phyloP scores from a whole-genome alignment of 2,113 vertebrate genomes.

The Leuciscus idus region DNA sequence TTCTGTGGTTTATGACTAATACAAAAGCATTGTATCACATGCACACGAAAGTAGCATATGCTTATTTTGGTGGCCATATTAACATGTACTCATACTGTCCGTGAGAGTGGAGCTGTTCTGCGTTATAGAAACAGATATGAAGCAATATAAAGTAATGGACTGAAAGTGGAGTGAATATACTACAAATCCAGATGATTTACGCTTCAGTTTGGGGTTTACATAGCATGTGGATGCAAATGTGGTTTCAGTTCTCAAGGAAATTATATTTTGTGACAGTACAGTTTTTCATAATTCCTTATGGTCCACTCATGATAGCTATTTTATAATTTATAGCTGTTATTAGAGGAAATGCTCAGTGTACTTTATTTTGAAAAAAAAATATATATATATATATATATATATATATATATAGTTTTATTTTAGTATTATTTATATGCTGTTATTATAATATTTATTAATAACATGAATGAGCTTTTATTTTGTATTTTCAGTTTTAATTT shows the following conservation, averaged over 20 bases:
- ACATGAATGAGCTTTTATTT: background rate
- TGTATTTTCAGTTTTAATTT: background rate
- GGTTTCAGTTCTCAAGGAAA: no score
- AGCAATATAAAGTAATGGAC: background rate
- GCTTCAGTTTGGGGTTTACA: background rate
- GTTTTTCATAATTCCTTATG: background rate
- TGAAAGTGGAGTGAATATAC: background rate
- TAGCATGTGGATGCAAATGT: no score
- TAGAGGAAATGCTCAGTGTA: background rate
- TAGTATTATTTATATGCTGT: background rate
- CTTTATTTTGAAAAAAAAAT: background rate
- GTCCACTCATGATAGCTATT: background rate
- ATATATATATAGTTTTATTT: background rate
- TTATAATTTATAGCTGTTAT: background rate
- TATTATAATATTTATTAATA: background rate
- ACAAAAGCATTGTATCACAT: background rate
- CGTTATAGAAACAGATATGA: background rate
- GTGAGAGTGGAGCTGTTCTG: background rate
- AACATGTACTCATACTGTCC: background rate
- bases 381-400: background rate
- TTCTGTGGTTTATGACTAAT: background rate
- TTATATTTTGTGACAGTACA: background rate
- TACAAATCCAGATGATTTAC: background rate
- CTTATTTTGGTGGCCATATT: background rate
- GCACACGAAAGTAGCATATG: background rate